Conservation (phyloP, 53 echinoderm and acorn worm genomes). For the Arbacia lixula region DNA sequence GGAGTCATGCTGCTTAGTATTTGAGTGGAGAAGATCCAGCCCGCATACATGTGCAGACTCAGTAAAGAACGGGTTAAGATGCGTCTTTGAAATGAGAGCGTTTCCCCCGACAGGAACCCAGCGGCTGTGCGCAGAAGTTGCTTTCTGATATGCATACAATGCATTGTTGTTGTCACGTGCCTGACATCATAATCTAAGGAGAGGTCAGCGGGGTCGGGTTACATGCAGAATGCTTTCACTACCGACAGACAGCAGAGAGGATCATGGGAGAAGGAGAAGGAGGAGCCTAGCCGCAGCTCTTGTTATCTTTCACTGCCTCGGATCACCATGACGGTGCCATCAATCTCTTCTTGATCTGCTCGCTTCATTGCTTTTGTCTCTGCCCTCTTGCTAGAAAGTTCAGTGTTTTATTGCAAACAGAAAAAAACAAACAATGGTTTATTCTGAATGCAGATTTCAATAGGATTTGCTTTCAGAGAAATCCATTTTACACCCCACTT, state of each 20-base stretch:
- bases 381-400: neutral
- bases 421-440: no score
- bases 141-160: constrained; percentile 56
- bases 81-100: no score
- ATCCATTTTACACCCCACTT: no score
- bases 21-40: no score
- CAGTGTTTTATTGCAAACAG: no score
- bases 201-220: constrained; percentile 35
- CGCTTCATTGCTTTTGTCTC: neutral
- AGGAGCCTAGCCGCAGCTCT: no score
- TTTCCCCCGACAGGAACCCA: neutral
- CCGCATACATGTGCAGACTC: no score
- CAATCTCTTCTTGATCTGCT: constrained; percentile 6
- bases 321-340: constrained; percentile 23
- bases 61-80: no score
- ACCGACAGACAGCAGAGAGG: neutral
- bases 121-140: neutral
- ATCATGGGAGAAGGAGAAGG: no score
- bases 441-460: no score
- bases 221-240: constrained; percentile 16
- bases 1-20: no score
- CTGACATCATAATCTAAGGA: constrained; percentile 13
- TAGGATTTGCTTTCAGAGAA: no score
- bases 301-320: constrained; percentile 16
- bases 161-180: constrained; percentile 42